Percentiles rank a stretch among this genome's conserved stretches.
Conservation (phyloP, 2,888 invertebrate species). For the Luperina nickerlii region DNA sequence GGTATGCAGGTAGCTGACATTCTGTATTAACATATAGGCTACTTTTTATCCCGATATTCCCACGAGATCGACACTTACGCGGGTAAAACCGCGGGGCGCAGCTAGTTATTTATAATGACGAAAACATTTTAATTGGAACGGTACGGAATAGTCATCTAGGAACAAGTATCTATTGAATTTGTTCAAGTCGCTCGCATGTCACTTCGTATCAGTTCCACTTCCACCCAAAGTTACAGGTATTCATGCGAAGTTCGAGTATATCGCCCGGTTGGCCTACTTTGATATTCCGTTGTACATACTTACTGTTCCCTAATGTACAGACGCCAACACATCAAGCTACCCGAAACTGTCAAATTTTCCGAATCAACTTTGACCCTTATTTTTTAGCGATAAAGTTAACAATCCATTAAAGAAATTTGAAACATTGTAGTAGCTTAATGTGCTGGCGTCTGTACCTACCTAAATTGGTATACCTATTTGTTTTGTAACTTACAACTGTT, state of each 20-base stretch:
- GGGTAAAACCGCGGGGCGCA: too few species aligned
- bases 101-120: neutral
- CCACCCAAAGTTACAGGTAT: constrained; percentile 39
- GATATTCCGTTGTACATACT: neutral
- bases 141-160: neutral
- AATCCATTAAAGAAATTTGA: too few species aligned
- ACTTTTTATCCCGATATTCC: too few species aligned
- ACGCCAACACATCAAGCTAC: too few species aligned
- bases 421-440: too few species aligned
- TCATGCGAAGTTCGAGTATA: constrained; percentile 11
- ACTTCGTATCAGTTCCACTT: constrained; percentile 20
- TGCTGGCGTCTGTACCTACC: too few species aligned
- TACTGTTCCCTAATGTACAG: neutral
- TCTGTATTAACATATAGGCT: too few species aligned
- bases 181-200: neutral
- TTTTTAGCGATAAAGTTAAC: too few species aligned
- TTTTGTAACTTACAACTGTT: neutral
- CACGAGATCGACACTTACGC: too few species aligned
- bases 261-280: constrained; percentile 30
- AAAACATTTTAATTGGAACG: neutral
- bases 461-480: neutral
- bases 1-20: too few species aligned
- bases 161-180: neutral
- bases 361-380: too few species aligned
- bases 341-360: too few species aligned